These are phyloP conservation scores for Microchrysa polita DNA, from an alignment of 2,888 invertebrate genomes.

Conservation along the genomic window DNA sequence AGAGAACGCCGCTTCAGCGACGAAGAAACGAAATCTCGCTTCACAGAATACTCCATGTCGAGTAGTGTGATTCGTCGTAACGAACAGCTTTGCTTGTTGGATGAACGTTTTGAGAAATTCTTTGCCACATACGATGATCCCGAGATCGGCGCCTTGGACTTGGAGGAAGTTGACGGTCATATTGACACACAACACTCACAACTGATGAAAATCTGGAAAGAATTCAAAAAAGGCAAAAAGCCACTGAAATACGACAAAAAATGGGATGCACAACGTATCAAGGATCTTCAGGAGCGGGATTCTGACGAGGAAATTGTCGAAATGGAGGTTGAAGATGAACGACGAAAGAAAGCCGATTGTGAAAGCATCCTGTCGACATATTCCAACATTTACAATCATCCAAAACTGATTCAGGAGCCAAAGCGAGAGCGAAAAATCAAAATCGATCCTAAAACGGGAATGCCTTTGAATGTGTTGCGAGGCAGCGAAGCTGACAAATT, in stretches of 20 bases:
- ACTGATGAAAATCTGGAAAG: conserved; percentile 76
- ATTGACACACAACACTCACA: conserved; percentile 69
- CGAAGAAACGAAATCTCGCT: conserved; percentile 86
- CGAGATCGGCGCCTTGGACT: conserved; percentile 88
- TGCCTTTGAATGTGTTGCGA: conserved; percentile 75
- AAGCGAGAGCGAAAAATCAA: conserved; percentile 70
- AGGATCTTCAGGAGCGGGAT: conserved; percentile 63
- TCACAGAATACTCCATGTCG: conserved; percentile 93
- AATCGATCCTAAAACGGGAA: conserved; percentile 77
- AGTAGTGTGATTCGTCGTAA: conserved; percentile 90
- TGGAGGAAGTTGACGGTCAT: conserved; percentile 84
- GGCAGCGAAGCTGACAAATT: conserved; percentile 69
- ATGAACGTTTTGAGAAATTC: conserved; percentile 88
- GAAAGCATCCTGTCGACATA: conserved; percentile 90
- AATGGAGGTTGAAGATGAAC: conserved; percentile 70
- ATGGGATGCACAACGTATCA: conserved; percentile 65
- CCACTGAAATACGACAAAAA: conserved; percentile 69
- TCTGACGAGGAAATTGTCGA: conserved; percentile 71
- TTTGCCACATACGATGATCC: conserved; percentile 87
- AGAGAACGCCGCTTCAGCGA: conserved; percentile 65
- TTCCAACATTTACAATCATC: conserved; percentile 92
- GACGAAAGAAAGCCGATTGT: conserved; percentile 85
- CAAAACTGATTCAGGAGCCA: conserved; percentile 83
- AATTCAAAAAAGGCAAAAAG: conserved; percentile 74
- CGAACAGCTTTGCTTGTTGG: conserved; percentile 81